phyloP scores from a whole-genome alignment of 2,888 invertebrate genomes.

The Machimus rusticus region DNA sequence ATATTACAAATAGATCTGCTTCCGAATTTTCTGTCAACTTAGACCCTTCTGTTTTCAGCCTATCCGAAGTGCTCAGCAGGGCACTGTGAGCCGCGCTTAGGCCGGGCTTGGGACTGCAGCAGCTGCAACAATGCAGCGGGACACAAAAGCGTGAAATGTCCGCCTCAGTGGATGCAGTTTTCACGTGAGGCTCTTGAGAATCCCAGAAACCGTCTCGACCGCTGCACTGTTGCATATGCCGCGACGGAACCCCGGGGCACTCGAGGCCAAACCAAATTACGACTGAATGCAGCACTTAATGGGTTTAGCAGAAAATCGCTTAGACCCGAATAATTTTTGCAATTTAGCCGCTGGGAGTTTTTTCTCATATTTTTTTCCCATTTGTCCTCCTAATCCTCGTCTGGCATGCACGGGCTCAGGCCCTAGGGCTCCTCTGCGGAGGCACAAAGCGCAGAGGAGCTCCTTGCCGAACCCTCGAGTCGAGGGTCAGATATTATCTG shows the following conservation, averaged over 20 bases:
- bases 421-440: not conserved
- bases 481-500: not conserved
- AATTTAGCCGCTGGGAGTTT: not conserved
- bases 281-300: not conserved
- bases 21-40: not conserved
- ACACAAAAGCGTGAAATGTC: constrained; percentile 13
- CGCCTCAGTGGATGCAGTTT: constrained; percentile 5
- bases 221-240: not conserved
- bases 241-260: not conserved
- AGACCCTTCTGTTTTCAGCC: not conserved
- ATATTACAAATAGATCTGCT: no score
- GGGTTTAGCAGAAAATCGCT: not conserved
- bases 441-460: not conserved
- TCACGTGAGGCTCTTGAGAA: constrained; percentile 9
- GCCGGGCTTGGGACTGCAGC: not conserved
- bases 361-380: not conserved
- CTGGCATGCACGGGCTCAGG: not conserved
- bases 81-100: not conserved
- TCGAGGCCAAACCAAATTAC: not conserved
- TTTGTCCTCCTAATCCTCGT: not conserved
- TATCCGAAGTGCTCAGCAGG: not conserved
- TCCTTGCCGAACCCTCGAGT: not conserved
- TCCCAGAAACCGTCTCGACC: not conserved
- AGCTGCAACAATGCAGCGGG: not conserved
- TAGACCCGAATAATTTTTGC: not conserved